These are phyloP conservation scores for Pachyuromys duprasi DNA, from an alignment of 2,797 vertebrate species.

Conservation along the genomic window DNA sequence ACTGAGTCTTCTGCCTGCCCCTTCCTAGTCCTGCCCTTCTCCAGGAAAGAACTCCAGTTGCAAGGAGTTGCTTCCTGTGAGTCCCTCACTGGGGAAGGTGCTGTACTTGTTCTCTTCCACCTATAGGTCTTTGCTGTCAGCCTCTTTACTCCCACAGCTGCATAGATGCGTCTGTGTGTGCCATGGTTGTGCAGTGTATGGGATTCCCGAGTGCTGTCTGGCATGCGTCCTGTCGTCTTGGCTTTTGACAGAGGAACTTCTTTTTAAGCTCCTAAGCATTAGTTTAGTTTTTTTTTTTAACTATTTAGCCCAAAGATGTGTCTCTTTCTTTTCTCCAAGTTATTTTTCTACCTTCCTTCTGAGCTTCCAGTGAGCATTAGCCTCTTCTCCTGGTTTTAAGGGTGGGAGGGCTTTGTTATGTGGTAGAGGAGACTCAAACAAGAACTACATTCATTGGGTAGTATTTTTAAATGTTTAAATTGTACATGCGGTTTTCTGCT, in stretches of 20 bases:
- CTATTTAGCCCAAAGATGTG: slow-evolving; percentile 20
- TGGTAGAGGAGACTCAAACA: slow-evolving; percentile 20
- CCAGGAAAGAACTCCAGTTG: not conserved
- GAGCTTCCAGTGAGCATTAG: not conserved
- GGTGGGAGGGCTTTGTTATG: not conserved
- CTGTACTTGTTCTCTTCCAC: slow-evolving; percentile 22
- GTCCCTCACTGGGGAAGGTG: not conserved
- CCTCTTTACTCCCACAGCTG: not conserved
- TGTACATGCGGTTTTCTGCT: not conserved
- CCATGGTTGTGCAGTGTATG: not conserved
- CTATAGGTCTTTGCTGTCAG: not conserved
- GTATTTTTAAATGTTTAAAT: slow-evolving; percentile 55
- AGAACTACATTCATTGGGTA: not conserved
- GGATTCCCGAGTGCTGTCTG: not conserved
- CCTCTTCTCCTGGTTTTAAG: slow-evolving; percentile 18
- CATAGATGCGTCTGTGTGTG: not conserved
- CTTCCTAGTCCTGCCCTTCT: not conserved
- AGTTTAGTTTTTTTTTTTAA: no score
- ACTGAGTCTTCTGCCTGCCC: slow-evolving; percentile 4
- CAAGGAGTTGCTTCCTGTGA: not conserved
- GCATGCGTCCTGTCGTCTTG: not conserved
- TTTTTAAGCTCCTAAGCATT: not conserved
- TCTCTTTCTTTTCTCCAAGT: slow-evolving; percentile 20
- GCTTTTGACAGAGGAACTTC: not conserved
- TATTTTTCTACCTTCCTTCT: slow-evolving; percentile 30